phyloP scores from a whole-genome alignment of 2,797 vertebrate species.

The Florisuga fusca region DNA sequence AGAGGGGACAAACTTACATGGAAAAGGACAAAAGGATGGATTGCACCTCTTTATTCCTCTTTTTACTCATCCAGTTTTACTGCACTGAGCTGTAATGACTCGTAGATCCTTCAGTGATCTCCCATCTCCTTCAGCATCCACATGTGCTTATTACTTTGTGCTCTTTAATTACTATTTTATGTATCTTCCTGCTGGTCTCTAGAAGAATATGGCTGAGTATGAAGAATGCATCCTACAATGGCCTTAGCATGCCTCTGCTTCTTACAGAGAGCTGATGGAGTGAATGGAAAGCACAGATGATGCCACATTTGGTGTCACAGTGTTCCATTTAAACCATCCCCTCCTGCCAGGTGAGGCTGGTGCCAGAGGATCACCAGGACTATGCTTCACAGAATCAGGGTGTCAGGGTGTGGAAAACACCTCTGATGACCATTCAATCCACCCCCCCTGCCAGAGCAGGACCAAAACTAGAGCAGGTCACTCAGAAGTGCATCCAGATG shows the following conservation, averaged over 20 bases:
- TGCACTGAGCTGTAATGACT: not conserved
- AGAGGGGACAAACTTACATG: not conserved
- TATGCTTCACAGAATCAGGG: not conserved
- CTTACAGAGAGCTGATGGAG: not conserved
- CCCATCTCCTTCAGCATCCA: not conserved
- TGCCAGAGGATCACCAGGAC: not conserved
- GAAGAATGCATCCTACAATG: not conserved
- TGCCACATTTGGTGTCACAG: not conserved
- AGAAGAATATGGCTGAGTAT: not conserved
- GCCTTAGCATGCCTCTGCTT: not conserved
- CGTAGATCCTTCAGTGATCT: not conserved
- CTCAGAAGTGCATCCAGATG: too few species aligned
- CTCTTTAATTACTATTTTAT: not conserved
- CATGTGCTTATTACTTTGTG: not conserved
- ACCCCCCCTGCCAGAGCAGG: too few species aligned
- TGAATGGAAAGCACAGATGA: not conserved
- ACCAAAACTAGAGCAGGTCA: too few species aligned
- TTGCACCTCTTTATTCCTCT: not conserved
- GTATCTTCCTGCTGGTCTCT: not conserved
- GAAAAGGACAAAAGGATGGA: not conserved
- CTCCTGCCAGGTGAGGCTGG: not conserved
- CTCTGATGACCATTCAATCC: too few species aligned
- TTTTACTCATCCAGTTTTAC: not conserved
- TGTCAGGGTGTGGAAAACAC: too few species aligned
- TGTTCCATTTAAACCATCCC: not conserved